Base-by-base conservation (phyloP, 2,797 vertebrate genomes). In the Parauchenoglanis ngamensis region DNA sequence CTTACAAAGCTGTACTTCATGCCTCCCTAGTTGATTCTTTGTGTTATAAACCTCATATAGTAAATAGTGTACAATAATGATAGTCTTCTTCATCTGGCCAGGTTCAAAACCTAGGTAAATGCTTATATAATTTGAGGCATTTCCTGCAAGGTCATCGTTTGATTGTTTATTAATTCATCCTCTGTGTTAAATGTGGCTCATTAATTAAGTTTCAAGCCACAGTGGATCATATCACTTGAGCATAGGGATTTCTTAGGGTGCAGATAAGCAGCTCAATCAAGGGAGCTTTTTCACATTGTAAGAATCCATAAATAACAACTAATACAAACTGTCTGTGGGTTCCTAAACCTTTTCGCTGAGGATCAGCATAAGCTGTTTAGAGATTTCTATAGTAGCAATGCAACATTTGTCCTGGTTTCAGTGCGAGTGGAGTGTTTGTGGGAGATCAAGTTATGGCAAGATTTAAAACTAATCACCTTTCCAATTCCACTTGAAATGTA, bases 141-240 rank as follows among this genome's bases (percentile, higher is more conserved):
- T 77, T 68, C 35, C 76, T 87, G 6, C 57, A 84, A 84, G 80
- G 76, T 73, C 54, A 57, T 82, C 68, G 68, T 88, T 54, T 82
- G 76, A 85, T 81, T 85, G 76, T 89, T 87, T 61, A 77, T 78
- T 31, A 85, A 78, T 84, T 61, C 31, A 88, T 84, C 44, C 76
- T 85, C 54, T 77, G 57, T 85, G 76, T 86, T 84, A 85, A 91
- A 83, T 87, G 89, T 77, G 81, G 76, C 79, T 82, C 80, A 87
- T 79, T 87, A 87, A 89, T 88, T 90, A 87, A 87, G 67, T 88
- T 67, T 85, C 67, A 87, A 84, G 86, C 65, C 85, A 89, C 73
- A 86, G 72, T 84, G 70, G 68, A 76, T n/a, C 78, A 86, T 87
- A 85, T 68, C 88, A 75, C 76, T 73, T 25, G 82, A 84, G 84